Evolutionary conservation across 1,140 invertebrate species (phyloP), one percentile per base, ranked within the genome.

Genomic region (Penaeus indicus): DNA sequence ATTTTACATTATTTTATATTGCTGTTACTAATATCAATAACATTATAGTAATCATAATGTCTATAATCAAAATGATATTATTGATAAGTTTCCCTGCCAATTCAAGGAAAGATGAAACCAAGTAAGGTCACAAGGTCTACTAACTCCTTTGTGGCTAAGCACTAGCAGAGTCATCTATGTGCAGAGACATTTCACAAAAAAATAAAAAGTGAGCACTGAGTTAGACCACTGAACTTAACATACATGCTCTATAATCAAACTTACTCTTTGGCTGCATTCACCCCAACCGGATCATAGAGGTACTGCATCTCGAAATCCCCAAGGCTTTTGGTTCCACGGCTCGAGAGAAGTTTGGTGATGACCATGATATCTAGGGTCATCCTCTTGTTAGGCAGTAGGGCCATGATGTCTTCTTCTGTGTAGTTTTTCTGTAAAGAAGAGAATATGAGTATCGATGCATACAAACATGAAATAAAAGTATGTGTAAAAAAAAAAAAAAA

Each of bases 241-340:
- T 13, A 38, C 18, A 25, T 22, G 47, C n/a, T 0, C 47, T 13
- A 32, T 60, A 72, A 69, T 27, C 77, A 60, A 5, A 92, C 93
- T 93, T 92, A 94, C 94, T 93, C 92, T 80, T 94, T 90, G 25
- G 93, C 92, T 54, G 93, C 92, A 84, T 92, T 88, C 25, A 93
- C 91, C 1, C 93, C 92, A 61, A 92, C 89, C 38, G 93, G 93
- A 78, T 94, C 93, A 91, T 93, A 94, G 54, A 94, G 91, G 89
- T 94, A 94, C 85, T 93, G 93, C 7, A 93, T 93, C 91, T 94
- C 93, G 92, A 94, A 94, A 88, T 94, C 93, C 18, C 93, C 94
- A 25, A 94, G 90, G 79, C 92, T 92, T 19, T 94, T 93, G 13
- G 93, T 94, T 22, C 93, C 93, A 80, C 92, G 92, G 1, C 91